A percentile compares a stretch with the other conserved stretches of the same genome.
phyloP scores from a whole-genome alignment of 2,888 invertebrate species.

The Eledona agricola region DNA sequence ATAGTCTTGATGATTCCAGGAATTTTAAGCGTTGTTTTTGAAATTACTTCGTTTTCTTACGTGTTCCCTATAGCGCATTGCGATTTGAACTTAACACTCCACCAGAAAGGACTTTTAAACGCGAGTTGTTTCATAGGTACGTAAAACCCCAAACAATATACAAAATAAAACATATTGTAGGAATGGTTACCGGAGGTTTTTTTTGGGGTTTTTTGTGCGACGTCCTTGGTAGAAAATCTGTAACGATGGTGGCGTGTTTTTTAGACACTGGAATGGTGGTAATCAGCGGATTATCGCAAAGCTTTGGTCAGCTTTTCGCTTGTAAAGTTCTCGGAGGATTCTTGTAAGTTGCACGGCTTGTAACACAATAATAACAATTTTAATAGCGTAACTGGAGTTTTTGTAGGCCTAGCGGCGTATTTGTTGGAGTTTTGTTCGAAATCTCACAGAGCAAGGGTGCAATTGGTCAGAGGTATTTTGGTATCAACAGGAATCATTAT shows the following conservation, averaged over 20 bases:
- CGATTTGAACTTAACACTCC: conserved; percentile 70
- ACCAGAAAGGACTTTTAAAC: conserved; percentile 75
- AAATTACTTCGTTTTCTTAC: conserved; percentile 74
- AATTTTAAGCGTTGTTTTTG: conserved; percentile 73
- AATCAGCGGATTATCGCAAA: too few relatives aligned
- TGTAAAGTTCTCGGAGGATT: too few relatives aligned
- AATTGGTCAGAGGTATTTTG: conserved; percentile 71
- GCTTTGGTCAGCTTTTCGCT: too few relatives aligned
- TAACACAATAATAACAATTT: conserved; percentile 1
- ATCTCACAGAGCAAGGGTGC: conserved; percentile 70
- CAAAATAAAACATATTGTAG: too few relatives aligned
- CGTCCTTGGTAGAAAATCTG: too few relatives aligned
- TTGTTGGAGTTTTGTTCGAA: conserved; percentile 76
- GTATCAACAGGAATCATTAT: conserved; percentile 70
- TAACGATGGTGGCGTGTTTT: too few relatives aligned
- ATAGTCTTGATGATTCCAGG: conserved; percentile 70
- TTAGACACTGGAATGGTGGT: too few relatives aligned
- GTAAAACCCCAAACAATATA: too few relatives aligned
- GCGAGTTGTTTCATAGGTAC: conserved; percentile 75
- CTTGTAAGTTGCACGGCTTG: not conserved
- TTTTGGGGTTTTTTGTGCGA: too few relatives aligned
- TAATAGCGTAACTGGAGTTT: conserved; percentile 42
- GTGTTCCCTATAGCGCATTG: conserved; percentile 77
- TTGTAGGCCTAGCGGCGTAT: conserved; percentile 60
- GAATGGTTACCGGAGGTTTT: too few relatives aligned